These are phyloP conservation scores for Pseudochaenichthys georgianus DNA, from an alignment of 2,797 vertebrate species.

Conservation along the genomic window DNA sequence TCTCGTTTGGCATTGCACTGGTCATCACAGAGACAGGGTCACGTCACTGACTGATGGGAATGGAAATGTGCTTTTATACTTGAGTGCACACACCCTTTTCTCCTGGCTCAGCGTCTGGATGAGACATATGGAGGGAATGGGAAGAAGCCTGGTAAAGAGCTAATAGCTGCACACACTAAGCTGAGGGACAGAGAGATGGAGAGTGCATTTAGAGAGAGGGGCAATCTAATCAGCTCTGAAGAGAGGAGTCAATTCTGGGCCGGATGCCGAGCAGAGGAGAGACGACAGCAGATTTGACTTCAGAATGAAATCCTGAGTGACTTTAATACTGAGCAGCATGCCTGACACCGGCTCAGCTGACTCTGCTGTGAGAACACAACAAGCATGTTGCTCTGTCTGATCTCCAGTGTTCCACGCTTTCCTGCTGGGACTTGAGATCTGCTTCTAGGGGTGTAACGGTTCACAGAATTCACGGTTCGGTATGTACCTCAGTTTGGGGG, in stretches of 20 bases:
- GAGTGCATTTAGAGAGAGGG: background rate
- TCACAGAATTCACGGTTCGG: no score
- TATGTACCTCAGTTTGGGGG: no score
- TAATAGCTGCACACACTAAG: conserved; percentile 15
- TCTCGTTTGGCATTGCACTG: conserved; percentile 31
- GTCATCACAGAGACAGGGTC: conserved; percentile 20
- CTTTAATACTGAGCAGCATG: conserved; percentile 33
- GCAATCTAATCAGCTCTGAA: conserved; percentile 56
- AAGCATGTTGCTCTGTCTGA: conserved; percentile 2
- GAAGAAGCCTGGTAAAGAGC: conserved; percentile 27
- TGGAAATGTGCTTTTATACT: conserved; percentile 2
- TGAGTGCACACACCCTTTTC: background rate
- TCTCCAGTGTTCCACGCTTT: background rate
- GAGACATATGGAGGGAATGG: conserved; percentile 9
- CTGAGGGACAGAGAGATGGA: conserved; percentile 8
- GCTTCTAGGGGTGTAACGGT: no score
- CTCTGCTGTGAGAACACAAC: conserved; percentile 6
- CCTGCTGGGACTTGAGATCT: background rate
- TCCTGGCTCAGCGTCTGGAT: conserved; percentile 18
- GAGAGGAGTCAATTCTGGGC: conserved; percentile 51
- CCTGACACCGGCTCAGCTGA: conserved; percentile 24
- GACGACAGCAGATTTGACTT: conserved; percentile 62
- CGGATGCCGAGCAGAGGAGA: conserved; percentile 29
- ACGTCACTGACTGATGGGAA: conserved; percentile 2
- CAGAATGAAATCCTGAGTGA: conserved; percentile 49